Percentiles rank a stretch among this genome's conserved stretches.
phyloP scores from a whole-genome alignment of 2,797 vertebrate genomes.

The Spizella passerina region DNA sequence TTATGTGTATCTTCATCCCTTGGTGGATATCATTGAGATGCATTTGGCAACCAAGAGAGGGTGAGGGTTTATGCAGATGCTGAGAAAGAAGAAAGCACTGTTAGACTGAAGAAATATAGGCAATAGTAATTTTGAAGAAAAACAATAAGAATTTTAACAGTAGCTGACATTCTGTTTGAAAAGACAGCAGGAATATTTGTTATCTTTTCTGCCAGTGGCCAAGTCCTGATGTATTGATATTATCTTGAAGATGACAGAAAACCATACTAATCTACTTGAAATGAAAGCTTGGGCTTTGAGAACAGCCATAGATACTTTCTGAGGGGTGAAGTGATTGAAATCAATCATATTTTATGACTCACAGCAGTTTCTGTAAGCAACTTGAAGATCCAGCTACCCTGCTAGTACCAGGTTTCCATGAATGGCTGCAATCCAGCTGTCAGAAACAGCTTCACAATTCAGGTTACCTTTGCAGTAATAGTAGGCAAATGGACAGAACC shows the following conservation, averaged over 20 bases:
- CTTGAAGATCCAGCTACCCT: not conserved
- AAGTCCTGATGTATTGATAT: conserved; percentile 29
- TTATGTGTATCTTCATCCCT: not conserved
- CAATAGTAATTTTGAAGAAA: conserved; percentile 3
- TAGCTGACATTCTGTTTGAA: conserved; percentile 4
- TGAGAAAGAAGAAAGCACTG: not conserved
- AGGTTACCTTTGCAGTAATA: not conserved
- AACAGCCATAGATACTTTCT: not conserved
- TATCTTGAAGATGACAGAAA: conserved; percentile 41
- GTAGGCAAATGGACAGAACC: not conserved
- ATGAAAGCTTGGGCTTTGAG: conserved; percentile 17
- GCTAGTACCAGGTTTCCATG: not conserved
- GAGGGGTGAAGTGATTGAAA: conserved; percentile 17
- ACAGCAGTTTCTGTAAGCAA: not conserved
- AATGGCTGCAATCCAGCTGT: not conserved
- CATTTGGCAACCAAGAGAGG: not conserved
- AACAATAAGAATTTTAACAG: conserved; percentile 5
- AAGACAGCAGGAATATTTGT: not conserved
- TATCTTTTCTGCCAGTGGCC: conserved; percentile 27
- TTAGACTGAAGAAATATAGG: not conserved
- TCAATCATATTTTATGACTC: conserved; percentile 19
- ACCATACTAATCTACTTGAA: conserved; percentile 32
- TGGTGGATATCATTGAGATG: not conserved
- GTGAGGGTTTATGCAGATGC: not conserved
- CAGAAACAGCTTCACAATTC: not conserved